Evolutionary conservation across 2,888 invertebrate species (phyloP), one percentile per base, ranked within the genome.

Genomic region (Thereva nobilitata): DNA sequence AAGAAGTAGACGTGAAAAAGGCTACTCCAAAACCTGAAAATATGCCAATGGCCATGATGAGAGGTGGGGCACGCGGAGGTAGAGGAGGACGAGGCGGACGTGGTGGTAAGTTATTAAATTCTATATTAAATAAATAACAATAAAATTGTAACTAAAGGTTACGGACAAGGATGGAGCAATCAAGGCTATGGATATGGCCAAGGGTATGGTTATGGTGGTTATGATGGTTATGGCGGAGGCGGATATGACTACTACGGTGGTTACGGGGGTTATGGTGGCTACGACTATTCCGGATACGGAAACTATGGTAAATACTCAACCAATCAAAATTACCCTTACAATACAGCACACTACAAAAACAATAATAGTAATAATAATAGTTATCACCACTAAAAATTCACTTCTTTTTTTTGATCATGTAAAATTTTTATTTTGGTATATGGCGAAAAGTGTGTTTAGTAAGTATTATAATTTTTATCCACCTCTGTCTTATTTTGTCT

Each of bases 1-100:
- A 95, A 83, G 95, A 96, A 86, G 92, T 95, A 68, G 96, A 97
- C 82, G 95, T 97, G 45, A 96, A 96, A 83, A 91, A 94, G 78
- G 96, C 96, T 54, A 95, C 95, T 64, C 95, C 95, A 8, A 94
- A 93, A 81, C 91, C 91, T 3, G 92, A 93, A 74, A 86, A 87
- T 70, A 87, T 88, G 85, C 85, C 84, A 75, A 84, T 85, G 72
- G 83, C 82, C 70, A 84, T 84, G 71, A 84, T 84, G 78, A 82
- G 85, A 40, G 86, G 86, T 53, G 87, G 88, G 23, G 85, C 86
- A 50, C 87, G 89, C 35, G 87, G 89, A 0, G 83, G 84, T 0
- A 83, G 89, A 10, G 87, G 88, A 0, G 85, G 88, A 38, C 82
- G 88, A 0, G 86, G 89, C 4, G 83, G 86, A 52, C 86, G 90